Evolutionary conservation across 1,140 invertebrate species (phyloP).

Genomic region (Drosophila kikkawai): DNA sequence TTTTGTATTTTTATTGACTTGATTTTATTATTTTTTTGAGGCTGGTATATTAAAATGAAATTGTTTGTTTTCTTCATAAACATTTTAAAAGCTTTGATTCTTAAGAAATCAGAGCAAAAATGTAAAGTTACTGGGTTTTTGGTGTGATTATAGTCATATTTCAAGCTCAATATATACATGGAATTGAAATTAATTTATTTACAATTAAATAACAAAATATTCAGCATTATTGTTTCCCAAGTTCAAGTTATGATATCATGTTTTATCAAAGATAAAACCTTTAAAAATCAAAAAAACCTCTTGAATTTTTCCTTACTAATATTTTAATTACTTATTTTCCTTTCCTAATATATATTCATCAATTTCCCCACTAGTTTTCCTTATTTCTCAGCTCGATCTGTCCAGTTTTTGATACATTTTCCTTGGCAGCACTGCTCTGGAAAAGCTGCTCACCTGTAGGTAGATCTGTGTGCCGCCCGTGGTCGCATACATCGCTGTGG

Average conservation of each 20-base stretch:
- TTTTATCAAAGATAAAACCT: no score
- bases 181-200: background rate
- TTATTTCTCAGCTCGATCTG: background rate
- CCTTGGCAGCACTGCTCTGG: conserved; percentile 7
- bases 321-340: no score
- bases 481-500: conserved; percentile 84
- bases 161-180: background rate
- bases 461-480: conserved; percentile 85
- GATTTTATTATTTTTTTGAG: conserved; percentile 1
- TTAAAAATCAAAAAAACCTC: no score
- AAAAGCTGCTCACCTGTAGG: conserved; percentile 78
- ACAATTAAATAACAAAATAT: no score
- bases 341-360: no score
- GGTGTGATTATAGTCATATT: background rate
- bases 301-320: no score
- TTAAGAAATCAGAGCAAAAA: background rate
- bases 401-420: background rate
- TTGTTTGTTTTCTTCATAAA: background rate
- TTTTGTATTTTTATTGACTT: background rate
- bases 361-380: background rate
- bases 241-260: no score
- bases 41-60: background rate
- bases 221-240: no score
- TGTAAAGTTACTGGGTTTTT: background rate
- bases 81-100: background rate